Base-by-base conservation (phyloP, 2,113 vertebrate species). In the Muntiacus muntjak region DNA sequence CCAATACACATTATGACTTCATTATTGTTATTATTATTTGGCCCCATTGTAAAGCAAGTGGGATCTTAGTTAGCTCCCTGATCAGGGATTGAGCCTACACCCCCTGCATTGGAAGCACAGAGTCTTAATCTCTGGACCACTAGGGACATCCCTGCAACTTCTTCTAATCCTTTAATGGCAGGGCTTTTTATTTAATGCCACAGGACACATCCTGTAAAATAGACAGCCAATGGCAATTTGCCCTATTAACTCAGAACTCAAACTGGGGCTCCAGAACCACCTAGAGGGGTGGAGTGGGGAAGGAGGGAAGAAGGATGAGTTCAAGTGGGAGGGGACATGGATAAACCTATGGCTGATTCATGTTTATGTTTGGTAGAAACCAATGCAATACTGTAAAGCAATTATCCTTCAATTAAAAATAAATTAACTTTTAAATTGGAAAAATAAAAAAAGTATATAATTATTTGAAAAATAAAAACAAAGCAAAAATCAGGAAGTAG, bases 401-500 rank as follows among this genome's bases (percentile, higher is more conserved):
- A 40, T 71, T 40, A 71, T 71, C 67, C 67, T 71, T 71, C 67
- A 71, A 40, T 40, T 71, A 40, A 71, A 40, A 40, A 71, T 12
- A 40, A 40, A 71, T 71, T 71, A 36, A 71, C 40, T 40, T 71
- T 71, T 40, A 40, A 71, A 40, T 12, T 71, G 36, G n/a, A 71
- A 71, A 67, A 71, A 71, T 9, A 36, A 36, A 36, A 71, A 71
- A 71, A 71, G 64, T 36, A 71, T 71, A 36, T 36, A 71, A 71
- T 71, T 36, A 71, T 40, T 71, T 12, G 11, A 40, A 54, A 71
- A 71, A 71, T 71, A 23, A 71, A 67, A 36, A 71, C 45, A 88
- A 89, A 97, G 94, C 95, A 98, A 98, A 97, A 97, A 97, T 12
- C 21, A 97, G 58, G 86, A 91, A 92, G 26, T 47, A 84, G 89